Conservation (phyloP, 2,113 vertebrate species). For the Clupea harengus region DNA sequence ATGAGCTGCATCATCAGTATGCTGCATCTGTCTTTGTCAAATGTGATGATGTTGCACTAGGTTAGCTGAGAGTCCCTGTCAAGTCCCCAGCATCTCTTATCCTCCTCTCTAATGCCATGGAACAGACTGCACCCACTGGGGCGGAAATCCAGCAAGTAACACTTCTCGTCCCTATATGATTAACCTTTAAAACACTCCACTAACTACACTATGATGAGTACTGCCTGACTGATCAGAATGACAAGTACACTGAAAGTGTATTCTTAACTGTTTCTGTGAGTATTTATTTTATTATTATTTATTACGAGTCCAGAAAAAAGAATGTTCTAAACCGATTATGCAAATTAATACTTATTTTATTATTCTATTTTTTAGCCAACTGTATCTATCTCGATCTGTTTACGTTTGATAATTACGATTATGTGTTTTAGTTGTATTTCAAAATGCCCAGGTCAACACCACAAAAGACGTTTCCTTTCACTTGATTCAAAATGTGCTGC, state of each 20-base stretch:
- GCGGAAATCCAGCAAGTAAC: neutral
- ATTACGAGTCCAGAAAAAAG: neutral
- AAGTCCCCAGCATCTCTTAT: neutral
- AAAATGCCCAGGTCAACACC: neutral
- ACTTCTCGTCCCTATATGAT: neutral
- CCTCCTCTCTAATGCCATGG: constrained; percentile 6
- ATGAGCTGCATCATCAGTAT: constrained; percentile 25
- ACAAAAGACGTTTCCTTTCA: neutral
- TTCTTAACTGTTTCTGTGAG: neutral
- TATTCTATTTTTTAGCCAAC: neutral
- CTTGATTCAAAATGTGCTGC: constrained; percentile 40
- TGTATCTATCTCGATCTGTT: neutral
- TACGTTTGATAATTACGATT: neutral
- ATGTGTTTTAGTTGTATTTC: neutral
- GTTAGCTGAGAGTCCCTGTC: neutral
- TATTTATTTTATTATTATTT: neutral
- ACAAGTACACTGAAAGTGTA: neutral
- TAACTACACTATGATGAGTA: neutral
- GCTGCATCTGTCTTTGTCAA: constrained; percentile 20
- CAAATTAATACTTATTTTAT: neutral
- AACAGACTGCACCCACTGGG: neutral
- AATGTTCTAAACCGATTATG: neutral
- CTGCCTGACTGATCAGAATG: neutral
- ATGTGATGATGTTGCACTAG: constrained; percentile 28
- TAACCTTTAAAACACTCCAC: neutral